Base-by-base conservation (phyloP, 2,797 vertebrate genomes). In the Gambusia yucatana region DNA sequence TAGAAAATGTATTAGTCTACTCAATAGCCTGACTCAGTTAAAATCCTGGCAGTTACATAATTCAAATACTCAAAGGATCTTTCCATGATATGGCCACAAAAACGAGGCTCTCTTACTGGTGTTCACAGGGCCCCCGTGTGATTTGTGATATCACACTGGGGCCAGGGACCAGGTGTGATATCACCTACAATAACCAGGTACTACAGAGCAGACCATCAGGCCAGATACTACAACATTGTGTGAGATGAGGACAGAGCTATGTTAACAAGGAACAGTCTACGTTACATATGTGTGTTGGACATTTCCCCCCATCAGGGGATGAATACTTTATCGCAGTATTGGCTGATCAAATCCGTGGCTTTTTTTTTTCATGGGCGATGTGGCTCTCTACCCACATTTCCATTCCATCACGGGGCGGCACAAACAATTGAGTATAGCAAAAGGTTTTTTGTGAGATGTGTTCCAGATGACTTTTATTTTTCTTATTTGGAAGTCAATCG, bases 61-160 rank as follows among this genome's bases (percentile, higher is more conserved):
- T 81, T 78, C 30, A 10, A 44, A 73, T 50, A 76, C 47, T 77
- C 69, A 70, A 76, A 63, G 73, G 74, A 7, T 43, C 41, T n/a
- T 70, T 46, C 10, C 41, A 44, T 6, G 39, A 43, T 44, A 69
- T 46, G 67, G 25, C 20, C 65, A n/a, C 36, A 13, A 13, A 69
- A 36, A 46, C 25, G 6, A 70, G 67, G 11, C 22, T 44, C 43
- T 70, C 41, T 44, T 44, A 44, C 25, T 70, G 25, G 25, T 70
- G 41, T 46, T 28, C 39, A 28, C 25, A 70, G 39, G 65, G 10
- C 65, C 22, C 20, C 65, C 11, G 20, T 10, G 5, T 17, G 47
- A 20, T 48, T 17, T 48, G 16, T 48, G 47, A 48, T 17, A 48
- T 50, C 48, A 25, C 48, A 52, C 20, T 52, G 48, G 7, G 48